Base-by-base conservation (phyloP, 1,140 invertebrate species). In the Apis florea region DNA sequence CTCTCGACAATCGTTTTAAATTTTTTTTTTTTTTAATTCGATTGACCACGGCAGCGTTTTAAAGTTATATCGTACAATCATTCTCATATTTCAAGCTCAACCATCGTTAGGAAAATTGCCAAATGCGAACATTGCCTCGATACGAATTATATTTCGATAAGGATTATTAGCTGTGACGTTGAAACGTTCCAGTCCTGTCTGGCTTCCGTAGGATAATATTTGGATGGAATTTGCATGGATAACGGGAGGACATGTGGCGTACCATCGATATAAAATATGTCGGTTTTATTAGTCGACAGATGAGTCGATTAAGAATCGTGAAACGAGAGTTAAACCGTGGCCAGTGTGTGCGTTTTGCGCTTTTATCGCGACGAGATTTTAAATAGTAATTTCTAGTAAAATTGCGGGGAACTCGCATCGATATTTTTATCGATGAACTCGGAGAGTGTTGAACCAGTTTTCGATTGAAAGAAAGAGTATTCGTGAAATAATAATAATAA, bases 81-180 rank as follows among this genome's bases (percentile, higher is more conserved):
- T 40, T 40, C 31, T 40, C 31, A 40, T 40, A 40, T 40, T 40
- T 40, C 31, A 40, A 4, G 19, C 15, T 6, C 17, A 12, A 13
- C 3, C 9, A 26, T 49, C 24, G 53, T 69, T 77, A 69, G 75
- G 64, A 69, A 68, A 77, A 77, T 77, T 77, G 74, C 21, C 74
- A 77, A 77, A 77, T n/a, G n/a, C 6, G 51, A 77, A 19, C 11
- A 17, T 68, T 49, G 40, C 17, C 53, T 13, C 10, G 31, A 49
- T 24, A 58, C 53, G 75, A 68, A 68, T 56, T 77, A 49, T 77
- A 49, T 58, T 77, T 68, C 75, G 75, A 77, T 77, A 77, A 68
- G 64, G 75, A 77, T 58, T 69, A 49, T 63, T 49, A 31, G 76
- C 61, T 47, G 40, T 51, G 49, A 73, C 56, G 49, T 17, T 49